phyloP scores from a whole-genome alignment of 2,797 vertebrate genomes.

The Eurystomus glaucurus region DNA sequence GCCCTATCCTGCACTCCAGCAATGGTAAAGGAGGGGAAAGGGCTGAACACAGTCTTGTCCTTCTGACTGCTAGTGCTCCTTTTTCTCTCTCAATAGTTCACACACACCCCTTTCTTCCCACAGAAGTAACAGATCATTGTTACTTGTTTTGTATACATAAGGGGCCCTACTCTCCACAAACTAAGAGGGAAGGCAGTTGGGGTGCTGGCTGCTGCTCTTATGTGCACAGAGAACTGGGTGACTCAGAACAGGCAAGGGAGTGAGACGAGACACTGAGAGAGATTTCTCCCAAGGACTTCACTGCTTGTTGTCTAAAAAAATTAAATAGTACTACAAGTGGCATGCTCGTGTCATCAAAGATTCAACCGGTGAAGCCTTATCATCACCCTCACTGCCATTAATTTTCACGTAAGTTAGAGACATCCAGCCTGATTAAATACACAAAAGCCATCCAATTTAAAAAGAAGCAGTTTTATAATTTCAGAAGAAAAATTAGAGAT shows the following conservation, averaged over 20 bases:
- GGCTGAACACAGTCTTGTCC: background rate
- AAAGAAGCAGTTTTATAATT: background rate
- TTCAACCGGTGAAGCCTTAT: background rate
- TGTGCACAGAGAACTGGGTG: background rate
- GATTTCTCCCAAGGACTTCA: background rate
- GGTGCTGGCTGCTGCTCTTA: background rate
- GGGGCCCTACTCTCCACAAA: fast-evolving
- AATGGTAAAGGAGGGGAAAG: background rate
- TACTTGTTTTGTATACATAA: background rate
- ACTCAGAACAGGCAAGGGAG: background rate
- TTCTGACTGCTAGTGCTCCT: background rate
- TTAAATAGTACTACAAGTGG: background rate
- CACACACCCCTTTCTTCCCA: fast-evolving
- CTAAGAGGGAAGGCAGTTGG: background rate
- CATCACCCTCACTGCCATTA: background rate
- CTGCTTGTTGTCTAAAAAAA: background rate
- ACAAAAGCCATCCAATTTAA: background rate
- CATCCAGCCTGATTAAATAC: background rate
- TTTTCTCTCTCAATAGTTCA: background rate
- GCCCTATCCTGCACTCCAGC: background rate
- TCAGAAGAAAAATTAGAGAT: conserved; percentile 1
- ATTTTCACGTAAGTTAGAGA: background rate
- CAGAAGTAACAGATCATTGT: background rate
- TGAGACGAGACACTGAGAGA: background rate
- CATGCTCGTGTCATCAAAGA: background rate